Evolutionary conservation across 2,888 invertebrate genomes (phyloP), one percentile per base, ranked within the genome.

Genomic region (Ochropacha duplaris): DNA sequence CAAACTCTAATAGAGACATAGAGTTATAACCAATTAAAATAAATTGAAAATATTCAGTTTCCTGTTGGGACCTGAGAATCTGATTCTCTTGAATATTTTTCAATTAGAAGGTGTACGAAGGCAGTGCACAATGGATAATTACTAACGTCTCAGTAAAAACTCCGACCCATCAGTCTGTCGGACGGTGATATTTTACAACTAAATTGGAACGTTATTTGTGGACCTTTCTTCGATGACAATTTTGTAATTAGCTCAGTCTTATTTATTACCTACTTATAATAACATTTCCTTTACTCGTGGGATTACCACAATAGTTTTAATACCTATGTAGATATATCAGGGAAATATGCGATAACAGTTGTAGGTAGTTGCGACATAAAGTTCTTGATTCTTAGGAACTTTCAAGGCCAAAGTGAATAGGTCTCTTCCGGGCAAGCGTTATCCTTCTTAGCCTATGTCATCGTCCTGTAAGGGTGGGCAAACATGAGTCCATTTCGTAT

Each of bases 121-220:
- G 64, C 66, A 65, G 56, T 62, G 61, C 66, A 80, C 79, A 81
- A 83, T 79, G 74, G 70, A 50, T 74, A 79, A 83, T 84, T 80
- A 80, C 71, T 76, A 75, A 76, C 78, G 77, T 79, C 44, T 44
- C 76, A 74, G 72, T 72, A 82, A 83, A 84, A 81, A 81, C 78
- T 69, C 72, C 72, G 62, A 68, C 44, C 44, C 44, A 44, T 60
- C 66, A 70, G 68, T 74, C 69, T 62, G 71, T 68, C 71, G 60
- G 67, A 61, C 61, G 59, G 64, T 64, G 81, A 78, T 84, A 82
- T 81, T 83, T 83, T 78, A 85, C 86, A 72, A 85, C 83, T 86
- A 83, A 88, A 88, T 87, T 87, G 83, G 81, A 79, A 68, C 62
- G 78, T 77, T 83, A 86, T 87, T 87, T 79, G 78, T 72, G 65